A percentile compares a stretch with the other conserved stretches of the same genome.
phyloP scores from a whole-genome alignment of 1,140 invertebrate genomes.

The Euglossa dilemma region DNA sequence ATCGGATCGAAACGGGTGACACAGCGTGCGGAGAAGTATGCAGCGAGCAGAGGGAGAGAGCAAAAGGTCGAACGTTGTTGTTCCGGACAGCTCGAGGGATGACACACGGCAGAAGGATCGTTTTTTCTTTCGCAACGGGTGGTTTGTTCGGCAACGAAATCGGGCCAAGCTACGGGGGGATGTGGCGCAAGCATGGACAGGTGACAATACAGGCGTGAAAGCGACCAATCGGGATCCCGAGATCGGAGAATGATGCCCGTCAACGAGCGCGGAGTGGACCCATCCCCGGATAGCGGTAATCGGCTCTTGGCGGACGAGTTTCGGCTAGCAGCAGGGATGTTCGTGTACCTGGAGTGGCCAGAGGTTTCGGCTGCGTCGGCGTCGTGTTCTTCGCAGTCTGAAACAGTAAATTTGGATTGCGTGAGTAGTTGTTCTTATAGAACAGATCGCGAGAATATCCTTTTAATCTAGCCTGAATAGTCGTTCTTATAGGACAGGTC shows the following conservation, averaged over 20 bases:
- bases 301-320: neutral
- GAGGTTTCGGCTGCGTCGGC: constrained; percentile 73
- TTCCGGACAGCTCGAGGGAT: neutral
- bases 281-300: neutral
- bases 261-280: neutral
- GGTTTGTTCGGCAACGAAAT: no score
- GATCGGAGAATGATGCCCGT: constrained; percentile 7
- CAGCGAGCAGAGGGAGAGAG: neutral
- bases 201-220: neutral
- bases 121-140: no score
- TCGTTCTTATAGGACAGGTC: no score
- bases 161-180: neutral
- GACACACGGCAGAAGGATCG: neutral
- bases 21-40: constrained; percentile 5
- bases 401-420: constrained; percentile 56
- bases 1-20: neutral
- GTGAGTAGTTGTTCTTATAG: no score
- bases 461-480: no score
- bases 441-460: no score
- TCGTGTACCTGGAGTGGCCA: constrained; percentile 77
- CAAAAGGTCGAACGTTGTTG: neutral
- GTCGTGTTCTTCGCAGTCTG: constrained; percentile 81
- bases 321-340: neutral
- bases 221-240: neutral
- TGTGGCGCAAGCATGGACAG: neutral